These are phyloP conservation scores for Mythimna albipuncta DNA, from an alignment of 2,888 invertebrate species.

Conservation along the genomic window DNA sequence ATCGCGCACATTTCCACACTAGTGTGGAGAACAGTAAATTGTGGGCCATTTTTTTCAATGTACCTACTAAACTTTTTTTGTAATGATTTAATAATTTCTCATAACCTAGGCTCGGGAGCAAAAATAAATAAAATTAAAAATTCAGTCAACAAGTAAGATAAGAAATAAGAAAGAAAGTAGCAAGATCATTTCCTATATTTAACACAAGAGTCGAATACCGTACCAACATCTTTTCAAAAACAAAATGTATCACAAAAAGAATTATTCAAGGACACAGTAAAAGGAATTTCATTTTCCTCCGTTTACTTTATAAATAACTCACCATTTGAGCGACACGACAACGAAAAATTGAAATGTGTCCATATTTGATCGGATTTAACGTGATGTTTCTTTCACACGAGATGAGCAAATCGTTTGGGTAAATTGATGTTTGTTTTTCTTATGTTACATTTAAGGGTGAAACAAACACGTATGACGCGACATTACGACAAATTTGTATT, in stretches of 20 bases:
- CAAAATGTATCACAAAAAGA: conserved; percentile 28
- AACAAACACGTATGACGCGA: too few relatives aligned
- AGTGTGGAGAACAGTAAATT: too few relatives aligned
- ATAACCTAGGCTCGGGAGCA: too few relatives aligned
- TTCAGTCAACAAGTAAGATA: too few relatives aligned
- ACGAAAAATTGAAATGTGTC: conserved; percentile 39
- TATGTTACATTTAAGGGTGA: too few relatives aligned
- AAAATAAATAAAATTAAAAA: too few relatives aligned
- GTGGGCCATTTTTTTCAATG: too few relatives aligned
- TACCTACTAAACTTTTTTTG: too few relatives aligned
- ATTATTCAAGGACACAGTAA: conserved; percentile 39
- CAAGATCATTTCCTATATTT: not conserved
- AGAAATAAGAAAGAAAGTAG: too few relatives aligned
- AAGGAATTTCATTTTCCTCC: conserved; percentile 33
- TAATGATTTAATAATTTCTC: too few relatives aligned
- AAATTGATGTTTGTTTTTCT: conserved; percentile 16
- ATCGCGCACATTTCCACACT: too few relatives aligned
- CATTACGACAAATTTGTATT: not conserved
- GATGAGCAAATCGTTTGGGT: conserved; percentile 14
- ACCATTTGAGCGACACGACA: conserved; percentile 29
- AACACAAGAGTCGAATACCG: not conserved
- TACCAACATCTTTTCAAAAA: not conserved
- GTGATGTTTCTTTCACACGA: conserved; percentile 5
- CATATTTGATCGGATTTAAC: conserved; percentile 39
- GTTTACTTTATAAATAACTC: conserved; percentile 48